Evolutionary conservation across 92 coral and sea anemone genomes (phyloP).

Genomic region (Zoanthus sansibaricus): DNA sequence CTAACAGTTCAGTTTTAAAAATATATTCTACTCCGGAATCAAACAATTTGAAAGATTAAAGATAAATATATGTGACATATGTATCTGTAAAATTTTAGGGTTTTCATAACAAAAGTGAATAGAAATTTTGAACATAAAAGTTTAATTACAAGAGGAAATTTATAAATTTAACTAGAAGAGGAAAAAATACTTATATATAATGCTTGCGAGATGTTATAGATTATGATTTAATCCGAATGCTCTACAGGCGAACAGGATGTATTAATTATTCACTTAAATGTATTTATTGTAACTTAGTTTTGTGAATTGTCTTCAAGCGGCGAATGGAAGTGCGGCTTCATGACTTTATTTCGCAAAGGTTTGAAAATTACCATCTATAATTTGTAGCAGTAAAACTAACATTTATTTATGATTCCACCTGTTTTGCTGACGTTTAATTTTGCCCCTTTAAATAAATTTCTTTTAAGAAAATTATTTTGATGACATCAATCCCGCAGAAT

Average conservation of each 20-base stretch:
- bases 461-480: too few species aligned
- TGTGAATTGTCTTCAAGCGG: background rate
- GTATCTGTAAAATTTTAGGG: background rate
- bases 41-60: background rate
- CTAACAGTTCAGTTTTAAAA: background rate
- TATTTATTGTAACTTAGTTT: background rate
- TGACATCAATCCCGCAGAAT: too few species aligned
- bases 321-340: background rate
- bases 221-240: constrained; percentile 20
- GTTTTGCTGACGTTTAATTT: too few species aligned
- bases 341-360: too few species aligned
- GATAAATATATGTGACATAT: background rate
- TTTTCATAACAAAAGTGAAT: background rate
- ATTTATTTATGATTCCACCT: too few species aligned
- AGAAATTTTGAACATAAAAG: background rate
- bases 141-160: constrained; percentile 10
- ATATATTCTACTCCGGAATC: background rate
- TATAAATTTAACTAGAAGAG: background rate
- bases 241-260: background rate
- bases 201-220: background rate
- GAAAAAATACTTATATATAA: background rate
- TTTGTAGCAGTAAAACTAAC: too few species aligned
- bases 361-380: too few species aligned
- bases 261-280: background rate
- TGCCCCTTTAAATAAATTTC: too few species aligned